Base-by-base conservation (phyloP, 2,888 invertebrate species). In the Campopleginae sp. region DNA sequence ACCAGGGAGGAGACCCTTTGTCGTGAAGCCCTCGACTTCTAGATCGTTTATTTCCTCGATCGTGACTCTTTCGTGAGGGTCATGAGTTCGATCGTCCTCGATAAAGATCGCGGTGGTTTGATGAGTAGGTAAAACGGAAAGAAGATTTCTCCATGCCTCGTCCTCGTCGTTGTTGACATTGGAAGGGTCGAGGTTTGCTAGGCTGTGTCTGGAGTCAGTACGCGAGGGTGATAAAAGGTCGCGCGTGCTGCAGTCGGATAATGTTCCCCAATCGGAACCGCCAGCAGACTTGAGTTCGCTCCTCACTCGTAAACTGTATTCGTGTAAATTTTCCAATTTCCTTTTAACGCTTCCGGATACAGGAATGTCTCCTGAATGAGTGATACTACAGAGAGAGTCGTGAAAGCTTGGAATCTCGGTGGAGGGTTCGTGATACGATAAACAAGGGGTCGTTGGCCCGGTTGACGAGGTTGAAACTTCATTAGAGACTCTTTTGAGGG, bases 271-370 rank as follows among this genome's bases (percentile, higher is more conserved):
- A 48, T 91, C 91, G 0, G 89, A 89, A 71, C 88, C 90, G n/a
- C 91, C 92, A 72, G 88, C 80, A 8, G 90, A 90, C 4, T 90
- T 89, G 2, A 93, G 84, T 80, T 92, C 91, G 76, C 90, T 88
- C 58, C 91, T 87, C n/a, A 93, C 89, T 31, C 91, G 80, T 71
- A 93, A 71, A 79, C 92, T 92, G 84, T 93, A 93, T 68, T 92
- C 93, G 83, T 93, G 93, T 19, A 93, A 87, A 81, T 93, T 93
- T 84, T 93, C 93, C 82, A 93, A 83, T 82, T 93, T 93, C 76
- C 88, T 88, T 79, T 86, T 90, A 33, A 89, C 91, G 80, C 88
- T 79, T 12, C 86, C 88, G 10, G 92, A 88, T 23, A 92, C 78
- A 6, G 87, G 88, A 23, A 87, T 85, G 33, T 89, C 89, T 38